Percentiles rank a stretch among this genome's conserved stretches.
Conservation (phyloP, 1,140 invertebrate genomes). For the Diuraphis noxia region DNA sequence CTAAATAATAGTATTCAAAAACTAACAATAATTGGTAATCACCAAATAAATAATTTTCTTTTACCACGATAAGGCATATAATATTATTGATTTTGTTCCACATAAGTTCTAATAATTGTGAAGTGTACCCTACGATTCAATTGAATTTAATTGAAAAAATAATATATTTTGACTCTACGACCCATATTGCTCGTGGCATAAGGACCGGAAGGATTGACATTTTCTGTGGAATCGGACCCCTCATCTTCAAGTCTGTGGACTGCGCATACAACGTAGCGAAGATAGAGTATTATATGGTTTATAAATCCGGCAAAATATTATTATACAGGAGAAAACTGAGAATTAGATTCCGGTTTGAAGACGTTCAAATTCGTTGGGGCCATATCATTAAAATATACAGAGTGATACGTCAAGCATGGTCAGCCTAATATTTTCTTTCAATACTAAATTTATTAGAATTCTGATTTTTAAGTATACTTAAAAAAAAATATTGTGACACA, state of each 20-base stretch:
- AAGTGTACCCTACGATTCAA: background rate
- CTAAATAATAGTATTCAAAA: background rate
- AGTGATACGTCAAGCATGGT: background rate
- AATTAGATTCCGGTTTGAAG: background rate
- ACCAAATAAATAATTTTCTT: background rate
- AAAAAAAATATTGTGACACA: background rate
- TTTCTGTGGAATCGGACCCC: background rate
- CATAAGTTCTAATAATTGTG: background rate
- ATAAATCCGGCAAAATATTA: background rate
- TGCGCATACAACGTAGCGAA: background rate
- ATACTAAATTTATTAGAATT: background rate
- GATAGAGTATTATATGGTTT: background rate
- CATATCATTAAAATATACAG: background rate
- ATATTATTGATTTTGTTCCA: background rate
- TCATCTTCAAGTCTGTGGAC: background rate
- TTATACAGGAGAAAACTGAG: background rate
- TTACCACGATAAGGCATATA: background rate
- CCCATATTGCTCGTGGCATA: background rate
- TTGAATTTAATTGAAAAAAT: background rate
- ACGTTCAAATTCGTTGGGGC: background rate
- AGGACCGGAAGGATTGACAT: background rate
- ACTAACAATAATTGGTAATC: background rate
- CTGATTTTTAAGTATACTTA: background rate
- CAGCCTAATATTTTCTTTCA: background rate
- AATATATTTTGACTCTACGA: background rate